phyloP scores from a whole-genome alignment of 1,140 invertebrate species.

The Tenebrio molitor region DNA sequence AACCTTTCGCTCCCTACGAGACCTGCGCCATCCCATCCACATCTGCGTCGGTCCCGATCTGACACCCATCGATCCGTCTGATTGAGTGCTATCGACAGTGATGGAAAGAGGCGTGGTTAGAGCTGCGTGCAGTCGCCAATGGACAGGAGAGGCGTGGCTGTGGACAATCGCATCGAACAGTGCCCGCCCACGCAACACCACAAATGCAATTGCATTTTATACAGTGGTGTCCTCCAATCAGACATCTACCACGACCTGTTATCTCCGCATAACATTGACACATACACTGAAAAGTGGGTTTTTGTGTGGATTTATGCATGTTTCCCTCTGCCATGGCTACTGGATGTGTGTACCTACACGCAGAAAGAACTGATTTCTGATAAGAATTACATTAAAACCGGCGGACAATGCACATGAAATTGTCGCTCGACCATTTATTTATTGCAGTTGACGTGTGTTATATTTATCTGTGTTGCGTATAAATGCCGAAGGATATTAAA shows the following conservation, averaged over 20 bases:
- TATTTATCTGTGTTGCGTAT: too few species aligned
- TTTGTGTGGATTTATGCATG: background rate
- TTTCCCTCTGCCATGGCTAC: background rate
- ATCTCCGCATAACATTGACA: background rate
- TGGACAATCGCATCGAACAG: constrained; percentile 17
- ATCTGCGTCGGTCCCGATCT: too few species aligned
- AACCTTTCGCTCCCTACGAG: too few species aligned
- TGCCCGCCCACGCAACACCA: constrained; percentile 21
- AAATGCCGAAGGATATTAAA: too few species aligned
- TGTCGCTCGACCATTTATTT: too few species aligned
- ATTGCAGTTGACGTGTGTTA: too few species aligned
- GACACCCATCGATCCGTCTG: background rate
- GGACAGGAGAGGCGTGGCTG: constrained; percentile 37
- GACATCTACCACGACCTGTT: background rate
- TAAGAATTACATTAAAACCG: background rate
- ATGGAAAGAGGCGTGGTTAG: constrained; percentile 35
- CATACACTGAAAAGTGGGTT: constrained; percentile 1
- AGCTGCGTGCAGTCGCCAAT: constrained; percentile 27
- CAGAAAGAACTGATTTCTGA: background rate
- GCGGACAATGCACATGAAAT: too few species aligned
- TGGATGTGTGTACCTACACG: background rate
- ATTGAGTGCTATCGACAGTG: constrained; percentile 35
- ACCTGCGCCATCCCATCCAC: too few species aligned
- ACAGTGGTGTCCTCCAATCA: background rate
- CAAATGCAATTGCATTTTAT: constrained; percentile 38